Percentiles rank a stretch among this genome's conserved stretches.
These are phyloP conservation scores for Microchirus variegatus DNA, from an alignment of 2,797 vertebrate species.

Conservation along the genomic window DNA sequence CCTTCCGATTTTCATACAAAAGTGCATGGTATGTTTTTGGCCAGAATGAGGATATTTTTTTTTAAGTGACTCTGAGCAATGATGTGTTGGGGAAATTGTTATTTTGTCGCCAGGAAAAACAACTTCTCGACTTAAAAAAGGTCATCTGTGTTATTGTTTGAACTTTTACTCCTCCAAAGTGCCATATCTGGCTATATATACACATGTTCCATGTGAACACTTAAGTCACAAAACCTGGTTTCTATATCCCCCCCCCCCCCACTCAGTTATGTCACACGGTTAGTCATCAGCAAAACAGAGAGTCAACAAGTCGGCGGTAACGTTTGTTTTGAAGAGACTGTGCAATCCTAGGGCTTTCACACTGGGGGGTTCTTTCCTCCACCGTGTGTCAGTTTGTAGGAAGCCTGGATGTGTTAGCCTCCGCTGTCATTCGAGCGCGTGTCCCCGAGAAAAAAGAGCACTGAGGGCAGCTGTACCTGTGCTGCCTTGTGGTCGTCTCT, in stretches of 20 bases:
- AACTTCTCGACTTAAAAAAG: too few relatives aligned
- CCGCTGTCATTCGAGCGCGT: slow-evolving; percentile 10
- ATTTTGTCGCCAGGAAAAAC: too few relatives aligned
- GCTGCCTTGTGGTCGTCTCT: slow-evolving; percentile 82
- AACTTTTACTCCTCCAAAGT: not conserved
- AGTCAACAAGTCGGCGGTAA: slow-evolving; percentile 53
- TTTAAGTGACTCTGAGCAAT: slow-evolving; percentile 7
- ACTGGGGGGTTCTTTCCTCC: slow-evolving; percentile 52
- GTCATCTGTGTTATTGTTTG: too few relatives aligned
- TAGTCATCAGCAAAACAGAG: slow-evolving; percentile 22
- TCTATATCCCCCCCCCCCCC: not conserved
- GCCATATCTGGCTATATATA: too few relatives aligned
- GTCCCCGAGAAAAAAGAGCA: slow-evolving; percentile 68
- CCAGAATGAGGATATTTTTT: not conserved
- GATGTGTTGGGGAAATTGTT: too few relatives aligned
- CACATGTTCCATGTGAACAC: too few relatives aligned
- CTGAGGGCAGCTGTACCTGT: slow-evolving; percentile 83
- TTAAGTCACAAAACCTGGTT: too few relatives aligned
- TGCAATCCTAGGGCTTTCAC: slow-evolving; percentile 51
- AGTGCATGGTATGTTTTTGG: not conserved
- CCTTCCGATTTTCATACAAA: too few relatives aligned
- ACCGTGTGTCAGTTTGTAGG: slow-evolving; percentile 59
- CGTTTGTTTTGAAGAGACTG: slow-evolving; percentile 63
- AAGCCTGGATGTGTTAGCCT: slow-evolving; percentile 24
- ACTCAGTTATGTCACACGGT: not conserved